These are phyloP conservation scores for Sebastes hopkinsi DNA, from an alignment of 2,797 vertebrate genomes.

Conservation along the genomic window DNA sequence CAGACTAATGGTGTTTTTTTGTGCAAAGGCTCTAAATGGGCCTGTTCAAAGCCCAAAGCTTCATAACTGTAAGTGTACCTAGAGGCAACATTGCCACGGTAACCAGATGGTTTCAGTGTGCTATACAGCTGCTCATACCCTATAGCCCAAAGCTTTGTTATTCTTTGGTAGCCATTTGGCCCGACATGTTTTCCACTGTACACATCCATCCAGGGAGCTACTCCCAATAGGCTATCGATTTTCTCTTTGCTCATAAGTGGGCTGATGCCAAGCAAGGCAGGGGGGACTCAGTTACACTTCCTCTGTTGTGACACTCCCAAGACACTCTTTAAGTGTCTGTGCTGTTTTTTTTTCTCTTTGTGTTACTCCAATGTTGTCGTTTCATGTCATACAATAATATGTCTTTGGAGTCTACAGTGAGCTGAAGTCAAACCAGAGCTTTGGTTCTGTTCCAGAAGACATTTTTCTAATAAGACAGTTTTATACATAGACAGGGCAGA, in stretches of 20 bases:
- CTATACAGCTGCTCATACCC: background rate
- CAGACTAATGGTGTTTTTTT: background rate
- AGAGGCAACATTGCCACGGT: background rate
- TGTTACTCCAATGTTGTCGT: background rate
- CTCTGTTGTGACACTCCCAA: conserved; percentile 5
- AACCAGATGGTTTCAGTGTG: background rate
- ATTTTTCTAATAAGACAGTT: background rate
- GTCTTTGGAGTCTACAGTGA: background rate
- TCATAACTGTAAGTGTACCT: background rate
- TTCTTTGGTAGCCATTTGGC: conserved; percentile 11
- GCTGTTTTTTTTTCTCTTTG: background rate
- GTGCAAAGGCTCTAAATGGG: no score
- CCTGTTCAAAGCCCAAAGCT: background rate
- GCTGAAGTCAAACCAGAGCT: background rate
- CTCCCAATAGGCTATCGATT: conserved; percentile 29
- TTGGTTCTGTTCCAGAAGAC: background rate
- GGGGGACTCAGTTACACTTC: background rate
- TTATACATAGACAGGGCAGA: background rate
- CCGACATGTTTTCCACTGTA: conserved; percentile 4
- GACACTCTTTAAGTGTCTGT: background rate
- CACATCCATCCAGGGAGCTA: conserved; percentile 16
- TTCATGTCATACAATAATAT: background rate
- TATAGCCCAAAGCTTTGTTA: background rate
- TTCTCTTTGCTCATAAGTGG: conserved; percentile 31
- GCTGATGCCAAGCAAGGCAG: background rate